Conservation (phyloP, 2,797 vertebrate species). For the Lophotriccus pileatus region DNA sequence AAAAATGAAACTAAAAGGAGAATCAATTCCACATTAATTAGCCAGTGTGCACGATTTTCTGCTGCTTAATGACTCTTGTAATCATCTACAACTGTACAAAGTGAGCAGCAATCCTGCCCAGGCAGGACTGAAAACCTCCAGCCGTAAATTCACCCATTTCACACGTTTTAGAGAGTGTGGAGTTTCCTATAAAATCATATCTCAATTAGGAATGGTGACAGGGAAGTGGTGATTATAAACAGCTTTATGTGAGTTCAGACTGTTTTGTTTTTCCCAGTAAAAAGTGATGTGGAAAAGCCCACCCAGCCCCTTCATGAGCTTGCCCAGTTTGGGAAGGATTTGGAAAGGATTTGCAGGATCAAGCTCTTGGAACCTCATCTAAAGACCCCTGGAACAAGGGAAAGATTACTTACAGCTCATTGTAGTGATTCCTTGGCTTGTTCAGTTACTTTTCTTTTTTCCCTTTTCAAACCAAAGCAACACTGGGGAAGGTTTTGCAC, state of each 20-base stretch:
- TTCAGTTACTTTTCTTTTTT: neutral
- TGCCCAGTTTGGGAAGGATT: neutral
- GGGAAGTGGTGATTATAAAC: neutral
- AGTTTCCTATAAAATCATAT: neutral
- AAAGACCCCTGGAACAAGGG: neutral
- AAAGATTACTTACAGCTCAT: neutral
- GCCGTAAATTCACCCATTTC: neutral
- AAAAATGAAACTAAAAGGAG: constrained; percentile 2
- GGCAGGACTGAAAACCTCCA: neutral
- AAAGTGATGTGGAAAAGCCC: neutral
- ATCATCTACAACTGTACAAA: constrained; percentile 39
- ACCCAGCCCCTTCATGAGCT: neutral
- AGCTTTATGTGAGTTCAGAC: neutral
- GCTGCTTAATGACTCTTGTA: constrained; percentile 55
- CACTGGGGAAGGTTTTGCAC: neutral
- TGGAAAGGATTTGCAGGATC: neutral
- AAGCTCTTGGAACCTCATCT: neutral
- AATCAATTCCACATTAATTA: constrained; percentile 50
- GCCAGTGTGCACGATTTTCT: constrained; percentile 32
- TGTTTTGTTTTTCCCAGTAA: neutral
- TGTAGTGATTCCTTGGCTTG: neutral
- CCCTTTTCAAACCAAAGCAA: neutral
- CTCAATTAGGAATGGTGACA: neutral
- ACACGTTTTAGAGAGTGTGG: neutral
- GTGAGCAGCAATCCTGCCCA: neutral